phyloP scores from a whole-genome alignment of 2,113 vertebrate species.

The Callipepla squamata region DNA sequence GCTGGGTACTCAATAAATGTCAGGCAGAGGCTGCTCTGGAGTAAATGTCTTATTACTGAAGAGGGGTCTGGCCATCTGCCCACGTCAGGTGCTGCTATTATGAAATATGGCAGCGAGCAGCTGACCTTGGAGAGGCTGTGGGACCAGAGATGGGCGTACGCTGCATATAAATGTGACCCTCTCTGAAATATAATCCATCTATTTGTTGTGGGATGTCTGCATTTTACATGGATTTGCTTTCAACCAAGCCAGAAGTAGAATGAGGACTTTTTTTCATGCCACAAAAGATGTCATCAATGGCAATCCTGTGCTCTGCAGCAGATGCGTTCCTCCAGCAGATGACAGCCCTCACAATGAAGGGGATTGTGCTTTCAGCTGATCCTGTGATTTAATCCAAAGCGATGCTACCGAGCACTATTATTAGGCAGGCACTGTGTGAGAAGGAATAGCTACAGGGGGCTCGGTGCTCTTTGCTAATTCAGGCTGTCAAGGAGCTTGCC shows the following conservation, averaged over 20 bases:
- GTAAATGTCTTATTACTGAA: slow-evolving; percentile 52
- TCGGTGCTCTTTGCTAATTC: not conserved
- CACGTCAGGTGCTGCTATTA: slow-evolving; percentile 43
- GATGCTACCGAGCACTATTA: not conserved
- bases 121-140: slow-evolving; percentile 55
- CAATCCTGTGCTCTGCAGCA: slow-evolving; percentile 16
- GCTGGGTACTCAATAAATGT: slow-evolving; percentile 62
- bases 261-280: not conserved
- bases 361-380: slow-evolving; percentile 42
- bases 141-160: not conserved
- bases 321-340: slow-evolving; percentile 31
- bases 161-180: not conserved
- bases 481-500: slow-evolving; percentile 1
- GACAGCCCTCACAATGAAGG: slow-evolving; percentile 25
- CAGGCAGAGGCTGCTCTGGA: slow-evolving; percentile 41
- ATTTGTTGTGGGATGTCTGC: not conserved
- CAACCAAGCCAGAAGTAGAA: not conserved
- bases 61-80: slow-evolving; percentile 48
- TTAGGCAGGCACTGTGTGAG: slow-evolving; percentile 16
- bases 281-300: not conserved
- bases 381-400: slow-evolving; percentile 32
- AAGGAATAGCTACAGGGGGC: not conserved
- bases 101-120: slow-evolving; percentile 36
- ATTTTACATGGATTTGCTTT: slow-evolving; percentile 11
- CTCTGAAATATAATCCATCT: not conserved